Base-by-base conservation (phyloP, 2,888 invertebrate genomes). In the Furcula furcula region DNA sequence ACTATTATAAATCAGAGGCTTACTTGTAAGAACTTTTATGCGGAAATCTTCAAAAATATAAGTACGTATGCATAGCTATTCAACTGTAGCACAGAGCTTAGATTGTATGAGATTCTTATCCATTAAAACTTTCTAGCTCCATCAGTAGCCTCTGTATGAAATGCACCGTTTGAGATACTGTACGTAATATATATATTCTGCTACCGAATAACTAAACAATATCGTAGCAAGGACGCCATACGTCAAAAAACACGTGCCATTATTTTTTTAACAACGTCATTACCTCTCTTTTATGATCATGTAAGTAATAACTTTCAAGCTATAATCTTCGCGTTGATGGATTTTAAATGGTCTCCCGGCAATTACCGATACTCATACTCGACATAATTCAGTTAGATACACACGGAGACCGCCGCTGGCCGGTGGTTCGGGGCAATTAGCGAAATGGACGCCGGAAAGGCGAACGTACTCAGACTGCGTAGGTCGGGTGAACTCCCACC, bases 381-480 rank as follows among this genome's bases (percentile, higher is more conserved):
- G 3, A 26, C 12, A 19, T 18, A 32, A 54, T 54, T 53, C 36
- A 48, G 41, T 48, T 41, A 37, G 33, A 21, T 39, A 49, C 45
- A 46, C 42, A 45, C 46, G 45, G 39, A 55, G 48, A 57, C 36
- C 44, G 39, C 39, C 29, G 28, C 37, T 36, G 34, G 36, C 34
- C 49, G 49, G 42, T 53, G 51, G 61, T 59, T 54, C 57, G 59
- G 53, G 67, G 76, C 77, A 81, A 81, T 81, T 82, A 82, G 80
- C 66, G 69, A 66, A 79, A 75, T 76, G 77, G 74, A 69, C 65
- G 63, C 58, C 73, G 77, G 66, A 62, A 68, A 68, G 68, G 67
- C 70, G 65, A 65, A 60, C 46, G 65, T 59, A 60, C 65, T 59
- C 52, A 52, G 50, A 55, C 46, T 62, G 52, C 63, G 64, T 63